Percentiles rank a stretch among this genome's conserved stretches.
phyloP scores from a whole-genome alignment of 64 coral and sea anemone genomes.

The Actinia tenebrosa region DNA sequence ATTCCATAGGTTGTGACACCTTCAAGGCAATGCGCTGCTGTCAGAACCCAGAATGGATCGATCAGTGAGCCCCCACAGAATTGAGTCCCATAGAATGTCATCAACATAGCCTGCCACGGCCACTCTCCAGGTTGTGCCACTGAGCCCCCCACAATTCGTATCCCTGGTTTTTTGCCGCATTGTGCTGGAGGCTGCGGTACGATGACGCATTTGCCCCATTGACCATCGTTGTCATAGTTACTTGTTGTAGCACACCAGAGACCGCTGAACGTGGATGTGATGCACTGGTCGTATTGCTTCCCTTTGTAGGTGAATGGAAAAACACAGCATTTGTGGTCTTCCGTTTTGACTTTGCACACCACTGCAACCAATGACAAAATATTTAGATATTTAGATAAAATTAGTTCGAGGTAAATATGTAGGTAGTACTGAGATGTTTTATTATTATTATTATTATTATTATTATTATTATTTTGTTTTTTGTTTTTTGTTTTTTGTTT shows the following conservation, averaged over 20 bases:
- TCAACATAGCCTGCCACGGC: conserved; percentile 27
- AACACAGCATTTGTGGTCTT: conserved; percentile 3
- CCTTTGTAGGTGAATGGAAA: conserved; percentile 16
- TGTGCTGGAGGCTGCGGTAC: background rate
- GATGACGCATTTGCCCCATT: conserved; percentile 8
- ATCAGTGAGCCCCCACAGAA: conserved; percentile 28
- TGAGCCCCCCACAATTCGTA: conserved; percentile 23
- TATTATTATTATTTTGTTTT: no score
- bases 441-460: no score
- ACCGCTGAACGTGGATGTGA: background rate
- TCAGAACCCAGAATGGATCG: background rate
- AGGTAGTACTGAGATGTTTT: no score
- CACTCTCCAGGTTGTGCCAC: background rate
- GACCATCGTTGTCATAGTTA: conserved; percentile 12
- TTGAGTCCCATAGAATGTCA: background rate
- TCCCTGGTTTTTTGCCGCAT: conserved; percentile 9
- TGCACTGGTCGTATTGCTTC: background rate
- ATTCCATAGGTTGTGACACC: background rate
- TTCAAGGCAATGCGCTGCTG: conserved; percentile 21
- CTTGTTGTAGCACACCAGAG: conserved; percentile 6
- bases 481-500: no score
- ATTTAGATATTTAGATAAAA: background rate
- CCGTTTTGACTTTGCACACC: background rate
- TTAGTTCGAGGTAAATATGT: no score
- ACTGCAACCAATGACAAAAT: background rate